These are phyloP conservation scores for Cynodonichthys magdalenae DNA, from an alignment of 2,797 vertebrate genomes.

Conservation along the genomic window DNA sequence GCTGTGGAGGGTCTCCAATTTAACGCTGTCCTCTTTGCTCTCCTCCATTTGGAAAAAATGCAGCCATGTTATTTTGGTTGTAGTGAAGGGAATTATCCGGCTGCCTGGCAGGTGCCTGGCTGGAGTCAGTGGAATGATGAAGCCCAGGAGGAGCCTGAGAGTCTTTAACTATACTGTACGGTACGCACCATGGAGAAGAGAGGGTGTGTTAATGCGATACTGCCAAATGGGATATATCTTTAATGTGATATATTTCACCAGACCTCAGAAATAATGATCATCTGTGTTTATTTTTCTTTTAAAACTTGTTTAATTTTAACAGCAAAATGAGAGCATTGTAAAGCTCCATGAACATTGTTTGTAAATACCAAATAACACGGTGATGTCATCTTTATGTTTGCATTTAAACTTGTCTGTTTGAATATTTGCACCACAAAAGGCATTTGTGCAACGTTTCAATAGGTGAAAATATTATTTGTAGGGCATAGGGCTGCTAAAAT, in stretches of 20 bases:
- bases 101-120: slow-evolving; percentile 60
- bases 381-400: slow-evolving; percentile 21
- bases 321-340: slow-evolving; percentile 29
- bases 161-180: slow-evolving; percentile 35
- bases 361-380: too few relatives aligned
- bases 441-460: slow-evolving; percentile 6
- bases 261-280: slow-evolving; percentile 31
- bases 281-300: slow-evolving; percentile 49
- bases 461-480: slow-evolving; percentile 16
- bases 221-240: slow-evolving; percentile 58
- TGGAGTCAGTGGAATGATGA: slow-evolving; percentile 60
- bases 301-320: slow-evolving; percentile 46
- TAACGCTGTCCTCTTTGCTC: slow-evolving; percentile 59
- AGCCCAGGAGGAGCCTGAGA: slow-evolving; percentile 53
- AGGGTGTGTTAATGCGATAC: slow-evolving; percentile 42
- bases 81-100: slow-evolving; percentile 50
- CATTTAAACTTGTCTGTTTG: slow-evolving; percentile 9
- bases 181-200: slow-evolving; percentile 44
- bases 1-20: slow-evolving; percentile 69
- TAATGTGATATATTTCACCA: slow-evolving; percentile 54
- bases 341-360: too few relatives aligned
- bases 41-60: slow-evolving; percentile 55
- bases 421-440: not conserved
- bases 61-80: slow-evolving; percentile 65
- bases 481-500: too few relatives aligned